A percentile compares a stretch with the other conserved stretches of the same genome.
phyloP scores from a whole-genome alignment of 1,140 invertebrate genomes.

The Oscheius sp. region DNA sequence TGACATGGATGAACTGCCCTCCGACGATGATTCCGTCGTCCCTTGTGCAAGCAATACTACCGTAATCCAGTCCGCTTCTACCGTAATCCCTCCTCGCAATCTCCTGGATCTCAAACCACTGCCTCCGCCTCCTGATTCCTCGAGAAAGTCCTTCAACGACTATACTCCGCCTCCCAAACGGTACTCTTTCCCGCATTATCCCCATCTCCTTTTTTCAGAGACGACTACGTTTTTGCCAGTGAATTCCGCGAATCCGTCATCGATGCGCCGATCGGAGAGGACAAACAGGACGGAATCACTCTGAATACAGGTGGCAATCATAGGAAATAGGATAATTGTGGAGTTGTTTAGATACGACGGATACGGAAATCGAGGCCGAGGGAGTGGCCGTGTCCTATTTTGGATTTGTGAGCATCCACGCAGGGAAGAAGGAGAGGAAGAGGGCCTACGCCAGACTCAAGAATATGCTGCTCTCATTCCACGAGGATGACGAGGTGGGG shows the following conservation, averaged over 20 bases:
- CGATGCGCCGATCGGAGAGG: background rate
- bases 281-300: background rate
- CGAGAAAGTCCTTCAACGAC: background rate
- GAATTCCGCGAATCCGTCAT: background rate
- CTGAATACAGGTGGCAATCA: background rate
- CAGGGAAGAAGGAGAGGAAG: slow-evolving; percentile 20
- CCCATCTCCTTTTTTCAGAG: background rate
- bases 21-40: too few relatives aligned
- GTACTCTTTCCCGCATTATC: background rate
- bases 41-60: too few relatives aligned
- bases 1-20: too few relatives aligned
- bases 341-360: background rate
- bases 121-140: background rate
- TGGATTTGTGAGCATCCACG: background rate
- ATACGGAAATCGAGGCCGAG: background rate
- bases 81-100: background rate
- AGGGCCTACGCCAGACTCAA: slow-evolving; percentile 4
- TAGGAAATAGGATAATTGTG: background rate
- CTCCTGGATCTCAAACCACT: background rate
- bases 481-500: slow-evolving; percentile 24
- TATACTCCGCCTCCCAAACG: background rate
- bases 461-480: slow-evolving; percentile 18
- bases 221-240: background rate
- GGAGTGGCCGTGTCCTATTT: slow-evolving; percentile 7
- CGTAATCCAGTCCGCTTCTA: background rate